These are phyloP conservation scores for Lepus timidus DNA, from an alignment of 2,113 vertebrate genomes.

Conservation along the genomic window DNA sequence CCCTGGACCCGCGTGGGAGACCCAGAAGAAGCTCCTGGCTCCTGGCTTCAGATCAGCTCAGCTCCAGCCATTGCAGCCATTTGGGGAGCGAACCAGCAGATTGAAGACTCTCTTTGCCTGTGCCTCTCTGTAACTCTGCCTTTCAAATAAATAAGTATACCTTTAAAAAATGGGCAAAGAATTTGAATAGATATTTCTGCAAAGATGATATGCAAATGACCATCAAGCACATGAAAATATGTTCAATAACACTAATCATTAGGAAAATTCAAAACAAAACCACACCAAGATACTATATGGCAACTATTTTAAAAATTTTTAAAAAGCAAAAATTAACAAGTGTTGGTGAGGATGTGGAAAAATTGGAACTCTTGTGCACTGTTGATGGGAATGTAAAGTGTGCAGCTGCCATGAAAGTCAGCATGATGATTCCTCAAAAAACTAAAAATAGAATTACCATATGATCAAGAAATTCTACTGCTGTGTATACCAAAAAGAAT, in stretches of 20 bases:
- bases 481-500: not conserved
- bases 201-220: not conserved
- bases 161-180: not conserved
- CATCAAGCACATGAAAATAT: not conserved
- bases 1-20: no score
- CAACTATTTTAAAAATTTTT: no score
- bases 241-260: not conserved
- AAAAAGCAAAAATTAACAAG: not conserved
- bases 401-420: not conserved
- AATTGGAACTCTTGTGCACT: not conserved
- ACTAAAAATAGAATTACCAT: not conserved
- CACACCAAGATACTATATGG: not conserved
- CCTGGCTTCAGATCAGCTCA: no score
- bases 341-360: no score
- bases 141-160: no score
- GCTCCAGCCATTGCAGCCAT: no score
- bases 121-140: no score
- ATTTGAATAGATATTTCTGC: not conserved
- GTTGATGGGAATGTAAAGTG: not conserved
- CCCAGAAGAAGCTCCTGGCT: no score
- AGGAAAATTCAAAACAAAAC: not conserved
- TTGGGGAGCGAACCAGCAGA: no score
- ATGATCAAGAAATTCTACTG: not conserved
- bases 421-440: not conserved
- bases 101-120: no score